Evolutionary conservation across 1,140 invertebrate genomes (phyloP).

Genomic region (Zaprionus davidi): DNA sequence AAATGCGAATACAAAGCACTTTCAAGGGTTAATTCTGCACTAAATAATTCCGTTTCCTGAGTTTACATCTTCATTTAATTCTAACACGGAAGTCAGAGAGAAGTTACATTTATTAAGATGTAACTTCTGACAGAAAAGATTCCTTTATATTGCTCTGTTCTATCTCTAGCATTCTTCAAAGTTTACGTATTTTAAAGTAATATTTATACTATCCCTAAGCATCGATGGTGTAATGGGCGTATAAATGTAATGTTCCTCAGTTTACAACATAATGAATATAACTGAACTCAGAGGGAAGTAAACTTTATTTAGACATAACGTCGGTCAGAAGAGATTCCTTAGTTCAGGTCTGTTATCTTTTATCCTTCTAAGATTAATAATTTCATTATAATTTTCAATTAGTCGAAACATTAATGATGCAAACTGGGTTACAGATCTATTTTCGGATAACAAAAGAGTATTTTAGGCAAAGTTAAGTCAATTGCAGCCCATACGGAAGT

Average conservation of each 20-base stretch:
- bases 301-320: background rate
- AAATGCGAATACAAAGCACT: background rate
- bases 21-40: background rate
- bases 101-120: background rate
- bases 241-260: background rate
- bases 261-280: background rate
- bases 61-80: background rate
- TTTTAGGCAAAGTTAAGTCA: background rate
- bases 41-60: background rate
- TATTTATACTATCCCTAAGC: background rate
- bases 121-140: background rate
- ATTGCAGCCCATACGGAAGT: background rate
- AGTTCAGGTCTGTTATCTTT: background rate
- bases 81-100: background rate
- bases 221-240: background rate
- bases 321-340: background rate
- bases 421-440: constrained; percentile 5
- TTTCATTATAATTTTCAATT: background rate
- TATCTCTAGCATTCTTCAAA: too few relatives aligned
- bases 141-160: background rate
- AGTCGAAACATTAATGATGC: background rate
- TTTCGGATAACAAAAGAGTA: background rate
- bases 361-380: background rate
- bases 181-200: background rate
- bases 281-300: background rate